These are phyloP conservation scores for Nemapogon koenigi DNA, from an alignment of 2,888 invertebrate species.

Conservation along the genomic window DNA sequence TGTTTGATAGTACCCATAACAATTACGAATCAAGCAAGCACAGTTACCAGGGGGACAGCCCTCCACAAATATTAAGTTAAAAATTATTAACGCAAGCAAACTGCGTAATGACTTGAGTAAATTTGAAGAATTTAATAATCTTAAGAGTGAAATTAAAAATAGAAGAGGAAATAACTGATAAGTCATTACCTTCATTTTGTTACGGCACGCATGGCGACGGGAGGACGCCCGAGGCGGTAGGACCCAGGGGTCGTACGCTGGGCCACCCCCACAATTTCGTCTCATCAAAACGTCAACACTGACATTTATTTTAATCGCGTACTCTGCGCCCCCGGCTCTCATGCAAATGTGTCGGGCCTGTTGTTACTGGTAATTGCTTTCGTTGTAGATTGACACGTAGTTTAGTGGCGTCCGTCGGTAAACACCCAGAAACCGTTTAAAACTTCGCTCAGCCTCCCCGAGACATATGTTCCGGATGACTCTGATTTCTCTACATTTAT, in stretches of 20 bases:
- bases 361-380: constrained; percentile 40
- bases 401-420: constrained; percentile 21
- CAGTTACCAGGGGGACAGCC: no score
- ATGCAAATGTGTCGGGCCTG: constrained; percentile 12
- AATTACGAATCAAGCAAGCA: no score
- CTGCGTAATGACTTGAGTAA: no score
- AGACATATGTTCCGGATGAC: background rate
- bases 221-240: background rate
- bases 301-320: constrained; percentile 46
- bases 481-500: no score
- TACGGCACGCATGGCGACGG: constrained; percentile 7
- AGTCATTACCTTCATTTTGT: constrained; percentile 7
- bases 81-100: no score
- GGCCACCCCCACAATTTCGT: constrained; percentile 38
- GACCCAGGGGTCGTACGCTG: background rate
- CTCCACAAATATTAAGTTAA: no score
- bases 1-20: background rate
- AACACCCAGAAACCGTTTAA: constrained; percentile 33
- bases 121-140: no score
- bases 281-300: constrained; percentile 63
- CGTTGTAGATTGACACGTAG: constrained; percentile 45
- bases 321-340: constrained; percentile 29
- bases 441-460: constrained; percentile 31
- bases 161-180: constrained; percentile 3
- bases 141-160: constrained; percentile 5